Evolutionary conservation across 2,888 invertebrate genomes (phyloP).

Genomic region (Adelphocoris suturalis): DNA sequence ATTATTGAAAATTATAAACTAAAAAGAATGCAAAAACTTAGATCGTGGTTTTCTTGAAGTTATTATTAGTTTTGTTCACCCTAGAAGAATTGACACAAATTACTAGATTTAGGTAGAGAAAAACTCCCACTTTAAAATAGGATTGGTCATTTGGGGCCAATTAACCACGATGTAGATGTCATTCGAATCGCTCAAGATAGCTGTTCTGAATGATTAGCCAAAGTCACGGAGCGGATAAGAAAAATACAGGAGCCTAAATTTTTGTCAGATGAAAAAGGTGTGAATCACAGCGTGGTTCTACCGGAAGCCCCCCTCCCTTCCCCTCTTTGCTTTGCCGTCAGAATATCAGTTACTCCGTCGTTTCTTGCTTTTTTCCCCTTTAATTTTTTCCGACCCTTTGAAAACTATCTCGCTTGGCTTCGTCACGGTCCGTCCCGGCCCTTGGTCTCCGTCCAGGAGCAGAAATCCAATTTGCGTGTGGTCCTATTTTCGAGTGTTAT

Average conservation of each 20-base stretch:
- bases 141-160: too few relatives aligned
- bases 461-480: constrained; percentile 25
- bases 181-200: too few relatives aligned
- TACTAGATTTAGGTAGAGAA: too few relatives aligned
- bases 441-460: constrained; percentile 6
- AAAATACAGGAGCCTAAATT: neutral
- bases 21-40: too few relatives aligned
- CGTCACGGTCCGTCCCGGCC: neutral
- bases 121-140: too few relatives aligned
- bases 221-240: neutral
- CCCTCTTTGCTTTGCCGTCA: neutral
- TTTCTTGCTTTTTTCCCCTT: neutral
- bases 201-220: too few relatives aligned
- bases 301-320: neutral
- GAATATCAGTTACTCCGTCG: neutral
- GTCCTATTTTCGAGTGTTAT: constrained; percentile 8
- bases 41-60: too few relatives aligned
- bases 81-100: too few relatives aligned
- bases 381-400: constrained; percentile 18
- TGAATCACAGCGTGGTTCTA: neutral
- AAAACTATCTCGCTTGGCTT: constrained; percentile 9
- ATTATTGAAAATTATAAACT: too few relatives aligned
- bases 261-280: neutral
- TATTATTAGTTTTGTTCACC: too few relatives aligned
- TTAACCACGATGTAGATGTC: too few relatives aligned